Evolutionary conservation across 2,888 invertebrate species (phyloP), one percentile per base, ranked within the genome.

Genomic region (Tetropium fuscum): DNA sequence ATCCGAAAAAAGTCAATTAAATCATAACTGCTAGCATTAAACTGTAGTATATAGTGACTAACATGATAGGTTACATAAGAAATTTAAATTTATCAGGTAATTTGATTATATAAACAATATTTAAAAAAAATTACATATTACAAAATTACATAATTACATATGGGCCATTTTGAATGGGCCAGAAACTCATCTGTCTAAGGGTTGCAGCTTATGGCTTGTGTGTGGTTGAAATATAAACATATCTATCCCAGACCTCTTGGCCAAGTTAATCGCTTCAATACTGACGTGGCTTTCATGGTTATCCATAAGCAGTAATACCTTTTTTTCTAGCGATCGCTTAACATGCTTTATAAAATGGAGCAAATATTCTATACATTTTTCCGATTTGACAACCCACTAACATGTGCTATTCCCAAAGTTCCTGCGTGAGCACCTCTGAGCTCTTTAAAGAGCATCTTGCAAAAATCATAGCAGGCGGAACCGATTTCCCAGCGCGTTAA

Each of bases 261-360:
- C 40, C 1, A 2, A 16, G 5, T 20, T n/a, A 18, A 40, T 19
- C 2, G 40, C 18, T 7, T 16, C 40, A 10, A 19, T 7, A 13
- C 19, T 16, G 10, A 19, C 19, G 19, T 40, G 19, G 40, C 40
- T 40, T 13, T 40, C 19, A 40, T 40, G 40, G n/a, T 40, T 40
- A 18, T 40, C 19, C 22, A 22, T 22, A 3, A 22, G 7, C 22
- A 22, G 7, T 22, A 22, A 22, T 5, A 22, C 22, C 22, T 22
- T 22, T 3, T 22, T 22, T 5, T 22, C 7, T 3, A 22, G 4
- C 7, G 22, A 22, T 22, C 4, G 22, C 7, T 22, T 22, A 7
- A 22, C 22, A 22, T 22, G 22, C 22, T 22, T 22, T n/a, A n/a
- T n/a, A n/a, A n/a, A n/a, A n/a, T n/a, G n/a, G n/a, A n/a, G n/a